Evolutionary conservation across 2,888 invertebrate genomes (phyloP).

Genomic region (Notodonta dromedarius): DNA sequence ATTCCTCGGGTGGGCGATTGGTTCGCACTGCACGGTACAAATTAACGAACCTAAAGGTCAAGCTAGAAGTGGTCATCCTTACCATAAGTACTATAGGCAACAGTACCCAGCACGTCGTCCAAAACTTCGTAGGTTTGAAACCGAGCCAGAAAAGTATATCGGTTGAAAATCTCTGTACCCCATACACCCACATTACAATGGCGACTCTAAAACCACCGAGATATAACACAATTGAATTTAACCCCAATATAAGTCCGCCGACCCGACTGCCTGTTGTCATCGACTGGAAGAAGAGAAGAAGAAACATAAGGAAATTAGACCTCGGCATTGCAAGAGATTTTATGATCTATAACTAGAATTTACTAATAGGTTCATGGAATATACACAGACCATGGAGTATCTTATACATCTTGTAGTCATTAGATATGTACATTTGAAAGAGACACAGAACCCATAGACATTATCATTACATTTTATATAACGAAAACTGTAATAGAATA

Average conservation of each 20-base stretch:
- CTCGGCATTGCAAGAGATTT: background rate
- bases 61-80: constrained; percentile 31
- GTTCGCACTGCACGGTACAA: no score
- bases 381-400: no score
- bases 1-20: no score
- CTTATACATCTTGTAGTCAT: no score
- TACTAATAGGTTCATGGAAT: no score
- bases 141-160: constrained; percentile 73
- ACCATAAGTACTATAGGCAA: constrained; percentile 59
- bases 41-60: no score
- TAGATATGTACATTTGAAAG: no score
- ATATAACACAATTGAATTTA: constrained; percentile 50
- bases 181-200: constrained; percentile 70
- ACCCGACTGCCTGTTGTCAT: constrained; percentile 24
- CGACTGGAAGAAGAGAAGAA: no score
- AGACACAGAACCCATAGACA: no score
- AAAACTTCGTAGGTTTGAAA: constrained; percentile 67
- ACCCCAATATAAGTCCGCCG: constrained; percentile 42
- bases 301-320: constrained; percentile 7
- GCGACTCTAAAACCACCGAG: constrained; percentile 58
- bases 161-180: constrained; percentile 59
- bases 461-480: no score
- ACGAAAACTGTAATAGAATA: no score
- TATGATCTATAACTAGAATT: no score
- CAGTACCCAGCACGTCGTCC: constrained; percentile 58